Evolutionary conservation across 1,140 invertebrate genomes (phyloP).

Genomic region (Drosophila micromelanica): DNA sequence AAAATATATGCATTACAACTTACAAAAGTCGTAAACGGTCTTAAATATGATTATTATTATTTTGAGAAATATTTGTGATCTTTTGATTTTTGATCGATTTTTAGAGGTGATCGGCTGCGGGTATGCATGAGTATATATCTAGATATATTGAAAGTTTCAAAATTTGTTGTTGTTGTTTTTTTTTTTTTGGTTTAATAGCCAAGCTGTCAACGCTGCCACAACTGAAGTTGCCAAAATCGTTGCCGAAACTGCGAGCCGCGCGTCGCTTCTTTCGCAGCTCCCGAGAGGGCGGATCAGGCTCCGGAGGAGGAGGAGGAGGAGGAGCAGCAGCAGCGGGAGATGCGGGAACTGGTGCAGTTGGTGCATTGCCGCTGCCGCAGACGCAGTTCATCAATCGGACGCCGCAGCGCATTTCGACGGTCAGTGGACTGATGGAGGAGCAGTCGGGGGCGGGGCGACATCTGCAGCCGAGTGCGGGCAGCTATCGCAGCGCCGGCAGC

Average conservation of each 20-base stretch:
- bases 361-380: constrained; percentile 36
- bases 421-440: constrained; percentile 74
- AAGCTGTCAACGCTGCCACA: constrained; percentile 68
- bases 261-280: constrained; percentile 72
- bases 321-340: background rate
- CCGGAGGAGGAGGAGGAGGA: too few species aligned
- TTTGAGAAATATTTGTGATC: too few species aligned
- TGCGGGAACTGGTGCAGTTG: background rate
- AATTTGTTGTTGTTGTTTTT: too few species aligned
- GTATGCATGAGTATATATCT: too few species aligned
- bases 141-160: too few species aligned
- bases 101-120: too few species aligned
- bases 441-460: constrained; percentile 5
- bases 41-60: too few species aligned
- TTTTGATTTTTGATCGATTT: too few species aligned
- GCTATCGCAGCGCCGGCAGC: constrained; percentile 72
- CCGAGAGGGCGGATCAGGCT: constrained; percentile 38
- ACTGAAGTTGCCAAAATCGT: constrained; percentile 68
- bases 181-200: constrained; percentile 40
- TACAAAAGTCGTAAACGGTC: too few species aligned
- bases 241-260: constrained; percentile 69
- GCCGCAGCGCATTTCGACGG: constrained; percentile 74
- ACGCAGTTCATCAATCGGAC: constrained; percentile 75
- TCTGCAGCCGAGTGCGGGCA: constrained; percentile 29
- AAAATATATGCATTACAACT: too few species aligned